These are phyloP conservation scores for Chrysemys picta DNA, from an alignment of 2,113 vertebrate genomes.

Conservation along the genomic window DNA sequence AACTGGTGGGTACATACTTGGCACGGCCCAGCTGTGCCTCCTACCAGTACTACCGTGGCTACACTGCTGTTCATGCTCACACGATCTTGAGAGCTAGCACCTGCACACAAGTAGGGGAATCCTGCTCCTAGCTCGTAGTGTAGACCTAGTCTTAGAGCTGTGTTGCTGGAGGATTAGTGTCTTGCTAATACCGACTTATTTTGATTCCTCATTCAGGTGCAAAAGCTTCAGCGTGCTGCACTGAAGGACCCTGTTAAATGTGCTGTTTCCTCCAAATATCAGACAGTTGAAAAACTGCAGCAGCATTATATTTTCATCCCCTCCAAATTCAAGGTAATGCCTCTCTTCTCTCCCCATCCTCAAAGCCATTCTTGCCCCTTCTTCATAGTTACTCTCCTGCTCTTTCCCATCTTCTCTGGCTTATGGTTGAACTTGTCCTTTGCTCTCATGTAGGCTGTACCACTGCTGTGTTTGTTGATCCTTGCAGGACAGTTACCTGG, in stretches of 20 bases:
- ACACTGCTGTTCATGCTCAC: neutral
- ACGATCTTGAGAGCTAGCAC: neutral
- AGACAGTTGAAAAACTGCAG: constrained; percentile 96
- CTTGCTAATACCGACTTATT: neutral
- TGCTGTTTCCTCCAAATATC: constrained; percentile 94
- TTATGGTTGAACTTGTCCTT: neutral
- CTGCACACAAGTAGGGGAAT: neutral
- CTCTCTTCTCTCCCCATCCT: neutral
- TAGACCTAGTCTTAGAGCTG: neutral
- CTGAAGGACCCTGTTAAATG: constrained; percentile 96
- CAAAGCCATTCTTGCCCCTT: neutral
- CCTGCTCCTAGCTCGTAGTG: neutral
- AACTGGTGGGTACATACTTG: neutral
- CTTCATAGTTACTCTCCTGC: neutral
- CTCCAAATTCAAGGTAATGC: constrained; percentile 93
- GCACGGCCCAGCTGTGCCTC: neutral
- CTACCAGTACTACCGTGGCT: neutral
- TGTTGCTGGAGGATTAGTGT: neutral
- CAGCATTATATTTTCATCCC: constrained; percentile 98
- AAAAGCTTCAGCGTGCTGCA: constrained; percentile 96
- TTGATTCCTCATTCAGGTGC: constrained; percentile 83
- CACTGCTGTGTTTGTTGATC: neutral
- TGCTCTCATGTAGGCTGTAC: neutral
- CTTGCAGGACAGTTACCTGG: constrained; percentile 93
- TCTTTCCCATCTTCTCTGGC: neutral